These are phyloP conservation scores for Tolmerus cingulatus DNA, from an alignment of 2,888 invertebrate species.

Conservation along the genomic window DNA sequence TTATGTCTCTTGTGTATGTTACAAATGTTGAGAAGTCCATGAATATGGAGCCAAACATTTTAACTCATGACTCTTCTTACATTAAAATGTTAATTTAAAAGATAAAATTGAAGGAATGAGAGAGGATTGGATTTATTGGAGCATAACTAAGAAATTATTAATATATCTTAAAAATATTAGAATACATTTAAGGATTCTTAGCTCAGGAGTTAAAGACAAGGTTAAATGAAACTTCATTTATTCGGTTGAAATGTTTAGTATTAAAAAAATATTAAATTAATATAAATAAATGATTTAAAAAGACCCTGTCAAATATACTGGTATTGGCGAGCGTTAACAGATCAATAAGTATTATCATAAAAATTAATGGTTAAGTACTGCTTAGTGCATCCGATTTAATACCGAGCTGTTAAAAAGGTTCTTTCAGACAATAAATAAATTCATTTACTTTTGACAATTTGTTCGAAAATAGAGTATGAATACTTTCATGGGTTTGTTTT, in stretches of 20 bases:
- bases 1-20: no score
- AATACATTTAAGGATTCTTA: background rate
- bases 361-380: conserved; percentile 35
- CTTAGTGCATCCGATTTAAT: conserved; percentile 19
- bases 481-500: background rate
- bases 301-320: conserved; percentile 42
- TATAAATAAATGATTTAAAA: conserved; percentile 32
- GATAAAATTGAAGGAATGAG: background rate
- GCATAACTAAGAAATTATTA: no score
- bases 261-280: conserved; percentile 30
- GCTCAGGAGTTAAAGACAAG: background rate
- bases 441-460: background rate
- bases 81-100: no score
- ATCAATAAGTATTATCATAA: conserved; percentile 7
- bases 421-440: background rate
- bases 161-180: background rate
- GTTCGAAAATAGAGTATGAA: background rate
- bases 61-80: no score
- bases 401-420: background rate
- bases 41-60: no score
- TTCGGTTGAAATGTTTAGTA: conserved; percentile 34
- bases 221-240: conserved; percentile 14
- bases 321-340: conserved; percentile 34
- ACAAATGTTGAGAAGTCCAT: no score
- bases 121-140: background rate